phyloP scores from a whole-genome alignment of 2,113 vertebrate genomes.

The Rhineura floridana region DNA sequence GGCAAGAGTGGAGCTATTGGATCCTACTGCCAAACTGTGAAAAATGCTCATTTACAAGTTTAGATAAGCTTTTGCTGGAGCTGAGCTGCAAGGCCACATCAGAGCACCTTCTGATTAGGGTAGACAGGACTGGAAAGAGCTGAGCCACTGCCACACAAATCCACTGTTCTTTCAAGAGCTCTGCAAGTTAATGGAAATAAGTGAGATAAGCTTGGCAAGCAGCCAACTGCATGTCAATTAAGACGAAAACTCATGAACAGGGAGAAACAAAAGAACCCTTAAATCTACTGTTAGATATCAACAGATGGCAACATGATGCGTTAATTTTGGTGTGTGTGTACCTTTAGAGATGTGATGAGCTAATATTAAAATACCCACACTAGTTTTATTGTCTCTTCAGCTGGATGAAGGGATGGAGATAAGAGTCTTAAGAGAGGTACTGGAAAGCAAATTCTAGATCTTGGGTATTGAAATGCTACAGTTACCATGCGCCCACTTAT shows the following conservation, averaged over 20 bases:
- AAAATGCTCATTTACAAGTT: not conserved
- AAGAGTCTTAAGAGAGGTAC: not conserved
- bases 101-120: not conserved
- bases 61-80: not conserved
- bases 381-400: not conserved
- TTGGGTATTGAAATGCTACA: too few species aligned
- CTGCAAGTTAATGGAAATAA: constrained; percentile 14
- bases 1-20: not conserved
- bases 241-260: not conserved
- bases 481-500: too few species aligned
- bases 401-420: not conserved
- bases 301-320: constrained; percentile 20
- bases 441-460: too few species aligned
- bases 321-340: not conserved
- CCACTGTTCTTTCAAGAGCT: not conserved
- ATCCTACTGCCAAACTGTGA: not conserved
- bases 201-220: not conserved
- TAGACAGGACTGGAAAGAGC: not conserved
- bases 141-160: not conserved
- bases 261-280: constrained; percentile 6
- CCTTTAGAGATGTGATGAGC: constrained; percentile 6
- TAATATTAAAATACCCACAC: not conserved
- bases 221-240: not conserved
- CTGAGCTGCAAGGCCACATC: not conserved
- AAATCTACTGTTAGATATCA: not conserved